A percentile compares a stretch with the other conserved stretches of the same genome.
These are phyloP conservation scores for Babylonia areolata DNA, from an alignment of 1,140 invertebrate genomes.

Conservation along the genomic window DNA sequence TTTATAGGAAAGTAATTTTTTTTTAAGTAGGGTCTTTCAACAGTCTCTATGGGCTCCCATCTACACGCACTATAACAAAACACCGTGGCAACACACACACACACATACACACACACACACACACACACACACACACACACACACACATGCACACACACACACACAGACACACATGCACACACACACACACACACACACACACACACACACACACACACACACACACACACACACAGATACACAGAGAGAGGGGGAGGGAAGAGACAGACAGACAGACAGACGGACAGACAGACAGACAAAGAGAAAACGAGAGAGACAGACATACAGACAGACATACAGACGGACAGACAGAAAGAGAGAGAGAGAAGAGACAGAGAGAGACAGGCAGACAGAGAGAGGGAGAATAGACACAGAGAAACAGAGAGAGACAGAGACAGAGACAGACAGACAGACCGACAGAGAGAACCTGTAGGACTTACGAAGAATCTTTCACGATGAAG, in stretches of 20 bases:
- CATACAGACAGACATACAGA: background rate
- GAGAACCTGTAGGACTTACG: too few relatives aligned
- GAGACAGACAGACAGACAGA: background rate
- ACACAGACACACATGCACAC: background rate
- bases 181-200: constrained; percentile 1
- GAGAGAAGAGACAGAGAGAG: too few relatives aligned
- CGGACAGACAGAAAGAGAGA: too few relatives aligned
- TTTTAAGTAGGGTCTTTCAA: too few relatives aligned
- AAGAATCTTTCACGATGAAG: background rate
- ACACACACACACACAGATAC: constrained; percentile 6
- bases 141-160: background rate
- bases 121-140: background rate
- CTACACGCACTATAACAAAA: too few relatives aligned
- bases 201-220: background rate
- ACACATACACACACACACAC: constrained; percentile 10
- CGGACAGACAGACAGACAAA: background rate
- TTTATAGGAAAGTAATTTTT: background rate
- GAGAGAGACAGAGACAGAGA: too few relatives aligned
- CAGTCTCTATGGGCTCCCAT: too few relatives aligned
- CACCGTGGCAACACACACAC: background rate
- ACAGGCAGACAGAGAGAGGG: too few relatives aligned
- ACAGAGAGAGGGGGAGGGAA: too few relatives aligned
- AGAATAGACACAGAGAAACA: too few relatives aligned
- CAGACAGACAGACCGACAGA: too few relatives aligned
- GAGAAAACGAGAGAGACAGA: too few relatives aligned